These are phyloP conservation scores for Rhagoletis zephyria DNA, from an alignment of 1,140 invertebrate species.

Conservation along the genomic window DNA sequence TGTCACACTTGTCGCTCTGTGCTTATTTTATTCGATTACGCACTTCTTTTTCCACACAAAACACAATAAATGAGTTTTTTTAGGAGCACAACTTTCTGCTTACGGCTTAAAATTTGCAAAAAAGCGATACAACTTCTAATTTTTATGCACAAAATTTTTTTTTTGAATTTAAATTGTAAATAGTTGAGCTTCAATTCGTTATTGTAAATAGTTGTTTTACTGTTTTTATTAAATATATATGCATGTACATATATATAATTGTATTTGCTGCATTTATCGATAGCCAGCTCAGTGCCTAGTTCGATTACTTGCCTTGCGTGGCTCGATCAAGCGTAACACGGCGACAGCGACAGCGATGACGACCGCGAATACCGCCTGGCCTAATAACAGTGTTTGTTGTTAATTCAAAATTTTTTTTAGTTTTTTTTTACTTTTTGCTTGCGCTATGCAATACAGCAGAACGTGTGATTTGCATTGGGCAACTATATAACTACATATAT, in stretches of 20 bases:
- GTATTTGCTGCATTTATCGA: neutral
- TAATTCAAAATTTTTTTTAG: constrained; percentile 2
- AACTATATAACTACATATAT: neutral
- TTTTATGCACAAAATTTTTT: too few species aligned
- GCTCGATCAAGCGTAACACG: constrained; percentile 42
- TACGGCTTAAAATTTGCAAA: neutral
- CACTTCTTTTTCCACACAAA: neutral
- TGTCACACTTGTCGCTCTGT: neutral
- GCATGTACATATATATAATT: neutral
- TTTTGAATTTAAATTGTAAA: too few species aligned
- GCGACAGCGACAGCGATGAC: constrained; percentile 9
- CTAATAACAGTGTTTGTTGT: constrained; percentile 37
- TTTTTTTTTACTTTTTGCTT: neutral
- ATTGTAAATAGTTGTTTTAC: neutral
- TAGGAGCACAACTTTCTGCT: neutral
- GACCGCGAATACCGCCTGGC: neutral
- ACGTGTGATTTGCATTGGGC: constrained; percentile 1
- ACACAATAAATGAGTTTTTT: neutral
- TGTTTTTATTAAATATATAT: neutral
- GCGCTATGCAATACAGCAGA: constrained; percentile 22
- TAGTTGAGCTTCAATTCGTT: too few species aligned
- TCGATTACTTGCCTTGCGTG: constrained; percentile 34
- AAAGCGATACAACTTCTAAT: too few species aligned
- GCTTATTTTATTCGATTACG: neutral
- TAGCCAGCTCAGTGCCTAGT: neutral